A percentile compares a stretch with the other conserved stretches of the same genome.
Conservation (phyloP, 2,113 vertebrate species). For the Acanthochromis polyacanthus region DNA sequence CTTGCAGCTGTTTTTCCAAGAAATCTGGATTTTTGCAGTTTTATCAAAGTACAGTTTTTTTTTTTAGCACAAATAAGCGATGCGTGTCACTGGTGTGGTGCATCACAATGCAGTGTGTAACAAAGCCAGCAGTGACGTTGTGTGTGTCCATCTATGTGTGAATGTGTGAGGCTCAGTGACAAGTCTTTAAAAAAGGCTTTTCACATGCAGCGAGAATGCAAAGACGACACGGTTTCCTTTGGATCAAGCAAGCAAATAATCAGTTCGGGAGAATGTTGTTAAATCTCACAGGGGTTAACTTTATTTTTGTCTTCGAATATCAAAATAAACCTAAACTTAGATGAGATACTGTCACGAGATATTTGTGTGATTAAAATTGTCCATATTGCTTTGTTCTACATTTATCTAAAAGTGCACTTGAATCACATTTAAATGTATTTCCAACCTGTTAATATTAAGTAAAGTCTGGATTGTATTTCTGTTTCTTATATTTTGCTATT, state of each 20-base stretch:
- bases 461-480: neutral
- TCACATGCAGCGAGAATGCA: neutral
- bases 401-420: neutral
- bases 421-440: neutral
- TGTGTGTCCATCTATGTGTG: constrained; percentile 15
- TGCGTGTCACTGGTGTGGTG: constrained; percentile 8
- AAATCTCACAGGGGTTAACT: neutral
- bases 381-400: neutral
- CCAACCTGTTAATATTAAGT: neutral
- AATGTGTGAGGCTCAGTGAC: constrained; percentile 16
- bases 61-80: neutral
- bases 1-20: neutral
- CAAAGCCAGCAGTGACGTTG: constrained; percentile 51
- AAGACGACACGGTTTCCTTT: neutral
- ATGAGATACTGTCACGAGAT: neutral
- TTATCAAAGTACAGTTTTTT: neutral
- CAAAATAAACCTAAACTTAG: neutral
- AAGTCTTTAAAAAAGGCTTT: neutral
- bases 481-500: neutral
- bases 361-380: neutral
- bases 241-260: neutral
- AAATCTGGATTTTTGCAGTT: neutral
- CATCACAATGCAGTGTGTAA: constrained; percentile 18
- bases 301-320: neutral
- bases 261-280: neutral